These are phyloP conservation scores for Patiria pectinifera DNA, from an alignment of 53 echinoderm and acorn worm genomes.

Conservation along the genomic window DNA sequence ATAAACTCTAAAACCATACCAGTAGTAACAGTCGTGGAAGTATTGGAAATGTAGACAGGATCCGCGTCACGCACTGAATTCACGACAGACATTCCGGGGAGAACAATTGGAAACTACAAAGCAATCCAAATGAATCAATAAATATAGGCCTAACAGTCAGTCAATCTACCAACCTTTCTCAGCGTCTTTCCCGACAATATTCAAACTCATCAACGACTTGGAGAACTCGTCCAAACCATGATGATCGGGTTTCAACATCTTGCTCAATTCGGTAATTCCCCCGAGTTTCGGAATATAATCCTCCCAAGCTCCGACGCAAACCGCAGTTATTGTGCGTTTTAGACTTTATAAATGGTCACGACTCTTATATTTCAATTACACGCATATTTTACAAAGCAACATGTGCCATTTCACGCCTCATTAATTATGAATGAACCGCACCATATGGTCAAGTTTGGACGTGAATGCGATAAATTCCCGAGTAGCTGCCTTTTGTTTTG, in stretches of 20 bases:
- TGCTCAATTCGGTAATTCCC: neutral
- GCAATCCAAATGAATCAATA: neutral
- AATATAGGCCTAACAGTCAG: neutral
- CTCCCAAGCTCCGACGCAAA: neutral
- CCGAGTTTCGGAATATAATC: neutral
- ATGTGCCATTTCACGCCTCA: neutral
- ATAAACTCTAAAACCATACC: no score
- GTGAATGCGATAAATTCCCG: neutral
- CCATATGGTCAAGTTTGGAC: neutral
- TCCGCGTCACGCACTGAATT: no score
- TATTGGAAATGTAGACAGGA: no score
- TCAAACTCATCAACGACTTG: slow-evolving; percentile 41
- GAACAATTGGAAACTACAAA: neutral
- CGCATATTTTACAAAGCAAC: neutral
- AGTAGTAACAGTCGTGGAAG: no score
- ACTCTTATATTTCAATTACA: no score
- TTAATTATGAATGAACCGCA: neutral
- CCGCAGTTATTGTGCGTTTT: neutral
- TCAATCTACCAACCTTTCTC: slow-evolving; percentile 37
- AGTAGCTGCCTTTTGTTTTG: neutral
- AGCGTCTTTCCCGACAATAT: slow-evolving; percentile 22
- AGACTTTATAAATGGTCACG: neutral
- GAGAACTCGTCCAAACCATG: slow-evolving; percentile 41
- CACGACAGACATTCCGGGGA: no score
- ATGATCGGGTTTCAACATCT: neutral